Conservation (phyloP, 2,888 invertebrate species). For the Melipona bicolor region DNA sequence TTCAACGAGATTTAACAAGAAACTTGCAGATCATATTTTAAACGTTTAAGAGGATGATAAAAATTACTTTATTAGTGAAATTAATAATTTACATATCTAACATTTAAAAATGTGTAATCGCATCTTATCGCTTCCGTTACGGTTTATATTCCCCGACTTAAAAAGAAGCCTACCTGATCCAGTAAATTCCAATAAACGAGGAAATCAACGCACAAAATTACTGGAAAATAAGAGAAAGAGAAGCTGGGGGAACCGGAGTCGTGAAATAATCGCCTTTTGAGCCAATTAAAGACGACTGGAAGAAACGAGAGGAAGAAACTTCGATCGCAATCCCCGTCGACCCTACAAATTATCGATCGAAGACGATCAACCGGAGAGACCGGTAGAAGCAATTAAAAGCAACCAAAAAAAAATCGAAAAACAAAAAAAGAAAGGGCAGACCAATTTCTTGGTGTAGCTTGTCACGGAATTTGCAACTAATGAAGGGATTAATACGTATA, state of each 20-base stretch:
- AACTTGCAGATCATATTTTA: too few relatives aligned
- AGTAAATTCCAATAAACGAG: too few relatives aligned
- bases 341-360: slow-evolving; percentile 25
- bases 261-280: not conserved
- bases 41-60: too few relatives aligned
- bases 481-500: not conserved
- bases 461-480: not conserved
- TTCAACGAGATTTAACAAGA: too few relatives aligned
- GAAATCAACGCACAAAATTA: too few relatives aligned
- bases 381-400: slow-evolving; percentile 20
- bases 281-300: slow-evolving; percentile 19
- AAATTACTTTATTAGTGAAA: too few relatives aligned
- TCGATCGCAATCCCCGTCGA: not conserved
- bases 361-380: not conserved
- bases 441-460: not conserved
- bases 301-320: not conserved
- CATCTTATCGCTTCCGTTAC: too few relatives aligned
- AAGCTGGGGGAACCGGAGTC: not conserved
- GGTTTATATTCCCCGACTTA: too few relatives aligned
- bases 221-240: too few relatives aligned
- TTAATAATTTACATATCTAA: too few relatives aligned
- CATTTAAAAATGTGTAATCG: too few relatives aligned
- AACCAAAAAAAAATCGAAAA: not conserved
- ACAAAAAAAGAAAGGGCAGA: not conserved
- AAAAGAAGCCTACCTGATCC: too few relatives aligned